A percentile compares a stretch with the other conserved stretches of the same genome.
These are phyloP conservation scores for Ditula angustiorana DNA, from an alignment of 2,888 invertebrate species.

Conservation along the genomic window DNA sequence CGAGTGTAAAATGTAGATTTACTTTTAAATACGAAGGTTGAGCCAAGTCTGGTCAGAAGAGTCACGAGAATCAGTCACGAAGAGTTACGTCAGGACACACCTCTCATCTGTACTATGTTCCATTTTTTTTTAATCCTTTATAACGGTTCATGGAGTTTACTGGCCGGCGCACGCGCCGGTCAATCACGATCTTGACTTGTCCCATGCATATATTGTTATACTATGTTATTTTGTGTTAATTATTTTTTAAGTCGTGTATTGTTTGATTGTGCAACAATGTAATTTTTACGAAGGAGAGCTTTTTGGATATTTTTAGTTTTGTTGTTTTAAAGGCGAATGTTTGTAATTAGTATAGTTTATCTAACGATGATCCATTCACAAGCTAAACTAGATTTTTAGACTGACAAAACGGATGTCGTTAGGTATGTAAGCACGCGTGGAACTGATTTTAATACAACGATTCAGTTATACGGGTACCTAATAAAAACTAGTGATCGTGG, in stretches of 20 bases:
- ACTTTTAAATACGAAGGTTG: constrained; percentile 41
- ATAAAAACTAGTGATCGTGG: too few species aligned
- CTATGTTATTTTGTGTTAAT: constrained; percentile 20
- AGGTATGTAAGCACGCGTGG: too few species aligned
- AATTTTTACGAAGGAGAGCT: too few species aligned
- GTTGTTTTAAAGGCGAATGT: too few species aligned
- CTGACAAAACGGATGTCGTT: too few species aligned
- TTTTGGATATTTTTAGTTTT: too few species aligned
- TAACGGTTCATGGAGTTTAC: constrained; percentile 52
- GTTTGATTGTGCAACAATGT: constrained; percentile 8
- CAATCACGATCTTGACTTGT: constrained; percentile 45
- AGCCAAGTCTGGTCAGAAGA: constrained; percentile 60
- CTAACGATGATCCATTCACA: too few species aligned
- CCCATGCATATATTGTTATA: constrained; percentile 34
- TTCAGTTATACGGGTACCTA: too few species aligned
- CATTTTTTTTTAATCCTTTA: constrained; percentile 54
- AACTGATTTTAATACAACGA: too few species aligned
- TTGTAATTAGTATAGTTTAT: too few species aligned
- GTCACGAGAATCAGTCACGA: constrained; percentile 66
- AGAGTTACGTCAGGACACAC: constrained; percentile 65
- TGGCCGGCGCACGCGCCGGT: constrained; percentile 42
- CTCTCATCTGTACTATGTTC: constrained; percentile 50
- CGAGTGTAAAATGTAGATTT: constrained; percentile 40
- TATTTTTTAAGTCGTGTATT: constrained; percentile 17
- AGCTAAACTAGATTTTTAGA: too few species aligned